Percentiles rank a stretch among this genome's conserved stretches.
These are phyloP conservation scores for Castor canadensis DNA, from an alignment of 2,113 vertebrate species.

Conservation along the genomic window DNA sequence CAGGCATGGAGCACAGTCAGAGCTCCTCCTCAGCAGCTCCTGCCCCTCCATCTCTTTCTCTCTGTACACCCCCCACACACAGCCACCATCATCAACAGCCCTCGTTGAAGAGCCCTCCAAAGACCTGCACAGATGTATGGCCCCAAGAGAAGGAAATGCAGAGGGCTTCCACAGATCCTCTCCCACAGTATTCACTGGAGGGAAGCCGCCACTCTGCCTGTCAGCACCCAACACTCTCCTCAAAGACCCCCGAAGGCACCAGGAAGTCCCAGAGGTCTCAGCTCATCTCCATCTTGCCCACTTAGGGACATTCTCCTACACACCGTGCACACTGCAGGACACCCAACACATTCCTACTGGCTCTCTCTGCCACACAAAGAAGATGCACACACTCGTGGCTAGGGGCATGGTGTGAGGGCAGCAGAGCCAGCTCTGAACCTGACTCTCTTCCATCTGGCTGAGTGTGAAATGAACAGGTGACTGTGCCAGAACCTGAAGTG, in stretches of 20 bases:
- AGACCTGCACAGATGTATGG: background rate
- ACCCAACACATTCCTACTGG: background rate
- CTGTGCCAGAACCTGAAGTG: accelerated
- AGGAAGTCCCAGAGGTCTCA: background rate
- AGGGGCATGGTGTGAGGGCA: no score
- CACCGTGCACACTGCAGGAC: accelerated
- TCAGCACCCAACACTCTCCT: accelerated
- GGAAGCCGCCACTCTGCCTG: no score
- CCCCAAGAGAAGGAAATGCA: no score
- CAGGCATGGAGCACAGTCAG: background rate
- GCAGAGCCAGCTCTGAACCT: background rate
- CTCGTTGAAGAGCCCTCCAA: background rate
- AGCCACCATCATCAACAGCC: no score
- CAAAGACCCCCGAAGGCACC: accelerated
- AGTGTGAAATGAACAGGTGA: background rate
- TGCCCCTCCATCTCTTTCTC: background rate
- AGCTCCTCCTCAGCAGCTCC: background rate
- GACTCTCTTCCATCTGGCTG: background rate
- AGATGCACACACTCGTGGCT: accelerated
- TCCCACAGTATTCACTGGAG: background rate
- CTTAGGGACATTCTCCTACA: background rate
- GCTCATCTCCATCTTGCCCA: no score
- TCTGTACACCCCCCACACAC: accelerated
- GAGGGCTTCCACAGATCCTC: background rate
- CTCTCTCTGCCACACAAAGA: background rate